A percentile compares a stretch with the other conserved stretches of the same genome.
Evolutionary conservation across 1,140 invertebrate genomes (phyloP).

Genomic region (Bombyx mandarina): DNA sequence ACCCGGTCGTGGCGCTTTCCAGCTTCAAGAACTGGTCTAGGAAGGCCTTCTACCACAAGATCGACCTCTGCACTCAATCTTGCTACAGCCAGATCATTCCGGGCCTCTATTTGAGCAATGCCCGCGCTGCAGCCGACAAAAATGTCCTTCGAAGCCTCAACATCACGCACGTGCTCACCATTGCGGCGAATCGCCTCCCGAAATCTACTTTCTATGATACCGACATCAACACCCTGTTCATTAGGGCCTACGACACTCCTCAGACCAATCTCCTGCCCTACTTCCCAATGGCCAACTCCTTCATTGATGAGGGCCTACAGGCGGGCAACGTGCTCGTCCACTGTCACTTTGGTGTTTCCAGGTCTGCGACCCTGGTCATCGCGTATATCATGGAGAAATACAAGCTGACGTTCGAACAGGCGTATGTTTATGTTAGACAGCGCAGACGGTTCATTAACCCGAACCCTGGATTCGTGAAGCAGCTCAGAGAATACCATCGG

Average conservation of each 20-base stretch:
- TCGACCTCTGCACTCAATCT: slow-evolving; percentile 55
- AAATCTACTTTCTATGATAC: slow-evolving; percentile 41
- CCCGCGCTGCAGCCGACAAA: slow-evolving; percentile 44
- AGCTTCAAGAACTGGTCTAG: slow-evolving; percentile 47
- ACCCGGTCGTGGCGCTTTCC: slow-evolving; percentile 37
- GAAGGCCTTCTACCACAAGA: slow-evolving; percentile 38
- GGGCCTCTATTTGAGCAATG: slow-evolving; percentile 60
- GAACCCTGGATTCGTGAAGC: slow-evolving; percentile 97
- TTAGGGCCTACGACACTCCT: slow-evolving; percentile 59
- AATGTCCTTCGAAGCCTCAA: slow-evolving; percentile 47
- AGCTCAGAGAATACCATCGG: slow-evolving; percentile 81
- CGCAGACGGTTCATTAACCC: slow-evolving; percentile 93
- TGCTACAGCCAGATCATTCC: slow-evolving; percentile 58
- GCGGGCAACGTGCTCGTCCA: slow-evolving; percentile 87
- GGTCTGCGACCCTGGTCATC: slow-evolving; percentile 94
- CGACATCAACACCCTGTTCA: slow-evolving; percentile 53
- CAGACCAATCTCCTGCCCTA: slow-evolving; percentile 55
- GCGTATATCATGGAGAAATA: slow-evolving; percentile 95
- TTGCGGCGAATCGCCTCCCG: slow-evolving; percentile 47
- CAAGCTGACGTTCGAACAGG: slow-evolving; percentile 88
- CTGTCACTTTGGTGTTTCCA: slow-evolving; percentile 95
- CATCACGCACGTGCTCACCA: slow-evolving; percentile 60
- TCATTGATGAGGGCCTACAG: slow-evolving; percentile 52
- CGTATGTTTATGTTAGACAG: slow-evolving; percentile 90
- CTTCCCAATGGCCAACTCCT: slow-evolving; percentile 61